Evolutionary conservation across 2,888 invertebrate species (phyloP).

Genomic region (Deladenus siricidicola): DNA sequence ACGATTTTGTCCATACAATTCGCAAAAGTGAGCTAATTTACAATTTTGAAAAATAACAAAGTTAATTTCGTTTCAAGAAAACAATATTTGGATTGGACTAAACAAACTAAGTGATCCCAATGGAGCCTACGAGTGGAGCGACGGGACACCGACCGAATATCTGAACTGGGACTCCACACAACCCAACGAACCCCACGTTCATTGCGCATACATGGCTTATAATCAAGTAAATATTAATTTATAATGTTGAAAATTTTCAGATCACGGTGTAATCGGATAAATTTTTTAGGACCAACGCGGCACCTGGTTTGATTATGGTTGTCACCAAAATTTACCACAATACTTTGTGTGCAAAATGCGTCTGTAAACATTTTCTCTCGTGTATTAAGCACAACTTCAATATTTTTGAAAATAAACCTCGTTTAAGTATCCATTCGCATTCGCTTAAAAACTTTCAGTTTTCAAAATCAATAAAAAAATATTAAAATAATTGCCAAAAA

Average conservation of each 20-base stretch:
- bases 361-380: neutral
- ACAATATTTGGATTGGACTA: conserved; percentile 50
- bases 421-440: too few relatives aligned
- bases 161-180: conserved; percentile 48
- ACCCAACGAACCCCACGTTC: conserved; percentile 46
- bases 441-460: conserved; percentile 8
- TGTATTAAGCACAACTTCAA: too few relatives aligned
- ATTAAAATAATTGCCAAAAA: neutral
- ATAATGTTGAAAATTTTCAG: neutral
- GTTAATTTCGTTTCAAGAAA: conserved; percentile 30
- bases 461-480: neutral
- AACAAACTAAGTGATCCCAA: conserved; percentile 40
- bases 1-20: conserved; percentile 42
- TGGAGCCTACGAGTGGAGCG: conserved; percentile 47
- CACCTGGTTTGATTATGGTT: conserved; percentile 51
- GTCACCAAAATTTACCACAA: conserved; percentile 43
- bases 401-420: too few relatives aligned
- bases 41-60: neutral
- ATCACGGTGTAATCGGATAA: neutral
- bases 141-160: conserved; percentile 28
- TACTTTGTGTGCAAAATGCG: conserved; percentile 44
- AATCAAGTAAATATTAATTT: conserved; percentile 29
- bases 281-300: conserved; percentile 29
- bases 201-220: conserved; percentile 50
- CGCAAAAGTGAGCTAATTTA: conserved; percentile 37